Percentiles rank a stretch among this genome's conserved stretches.
Evolutionary conservation across 1,140 invertebrate genomes (phyloP).

Genomic region (Halesus radiatus): DNA sequence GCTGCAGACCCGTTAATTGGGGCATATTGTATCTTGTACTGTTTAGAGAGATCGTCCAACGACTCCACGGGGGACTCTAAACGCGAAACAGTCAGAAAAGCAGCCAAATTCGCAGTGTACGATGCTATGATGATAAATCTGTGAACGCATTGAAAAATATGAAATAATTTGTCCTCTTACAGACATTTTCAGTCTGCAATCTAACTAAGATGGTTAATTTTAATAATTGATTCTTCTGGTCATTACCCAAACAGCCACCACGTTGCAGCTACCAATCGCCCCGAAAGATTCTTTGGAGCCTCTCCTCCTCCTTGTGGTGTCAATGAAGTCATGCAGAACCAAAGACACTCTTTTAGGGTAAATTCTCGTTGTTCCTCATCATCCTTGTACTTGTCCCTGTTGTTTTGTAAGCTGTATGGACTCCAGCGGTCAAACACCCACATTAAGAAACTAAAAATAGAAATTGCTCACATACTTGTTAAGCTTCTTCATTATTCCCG

Average conservation of each 20-base stretch:
- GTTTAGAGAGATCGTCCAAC: slow-evolving; percentile 92
- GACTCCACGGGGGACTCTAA: slow-evolving; percentile 94
- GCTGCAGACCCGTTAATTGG: slow-evolving; percentile 87
- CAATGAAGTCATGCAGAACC: slow-evolving; percentile 99
- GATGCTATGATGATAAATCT: slow-evolving; percentile 97
- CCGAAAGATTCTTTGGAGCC: slow-evolving; percentile 95
- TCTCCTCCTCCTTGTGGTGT: slow-evolving; percentile 97
- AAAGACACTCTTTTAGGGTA: slow-evolving; percentile 94
- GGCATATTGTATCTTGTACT: slow-evolving; percentile 96
- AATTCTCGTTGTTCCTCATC: slow-evolving; percentile 97
- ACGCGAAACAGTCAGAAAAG: slow-evolving; percentile 93
- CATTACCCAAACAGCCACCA: slow-evolving; percentile 95
- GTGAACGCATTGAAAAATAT: neutral
- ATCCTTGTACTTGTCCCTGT: slow-evolving; percentile 91
- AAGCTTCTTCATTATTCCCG: too few relatives aligned
- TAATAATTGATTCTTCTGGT: neutral
- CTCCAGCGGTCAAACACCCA: slow-evolving; percentile 97
- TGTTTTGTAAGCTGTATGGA: slow-evolving; percentile 97
- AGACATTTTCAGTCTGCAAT: too few relatives aligned
- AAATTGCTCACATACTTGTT: too few relatives aligned
- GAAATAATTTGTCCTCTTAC: too few relatives aligned
- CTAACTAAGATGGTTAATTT: too few relatives aligned
- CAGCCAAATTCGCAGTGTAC: slow-evolving; percentile 97
- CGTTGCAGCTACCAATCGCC: slow-evolving; percentile 92
- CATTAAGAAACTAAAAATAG: slow-evolving; percentile 87